These are phyloP conservation scores for Porites cylindrica DNA, from an alignment of 92 coral and sea anemone species.

Conservation along the genomic window DNA sequence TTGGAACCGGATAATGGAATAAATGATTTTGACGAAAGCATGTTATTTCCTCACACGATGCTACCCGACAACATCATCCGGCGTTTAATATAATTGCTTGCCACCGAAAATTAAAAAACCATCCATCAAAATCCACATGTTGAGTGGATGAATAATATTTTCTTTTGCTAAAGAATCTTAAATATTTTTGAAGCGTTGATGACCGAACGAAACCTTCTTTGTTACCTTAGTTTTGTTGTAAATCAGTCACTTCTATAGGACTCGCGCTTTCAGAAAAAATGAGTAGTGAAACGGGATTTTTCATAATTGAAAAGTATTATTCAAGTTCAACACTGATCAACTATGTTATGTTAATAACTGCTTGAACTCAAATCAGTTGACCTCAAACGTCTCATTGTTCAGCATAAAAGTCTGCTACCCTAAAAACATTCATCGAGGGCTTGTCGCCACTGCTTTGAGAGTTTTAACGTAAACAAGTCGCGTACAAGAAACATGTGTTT, in stretches of 20 bases:
- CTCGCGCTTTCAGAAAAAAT: neutral
- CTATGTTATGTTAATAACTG: neutral
- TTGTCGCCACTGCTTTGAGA: neutral
- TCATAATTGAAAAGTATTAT: no score
- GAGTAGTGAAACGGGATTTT: neutral
- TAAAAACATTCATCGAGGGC: neutral
- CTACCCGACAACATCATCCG: neutral
- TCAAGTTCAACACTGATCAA: neutral
- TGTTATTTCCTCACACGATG: neutral
- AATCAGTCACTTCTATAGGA: no score
- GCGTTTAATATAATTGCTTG: neutral
- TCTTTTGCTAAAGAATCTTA: slow-evolving; percentile 1
- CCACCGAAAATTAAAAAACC: slow-evolving; percentile 32
- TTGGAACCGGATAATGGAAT: neutral
- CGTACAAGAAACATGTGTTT: neutral
- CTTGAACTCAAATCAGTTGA: neutral
- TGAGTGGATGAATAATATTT: slow-evolving; percentile 5
- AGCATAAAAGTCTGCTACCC: neutral
- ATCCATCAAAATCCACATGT: slow-evolving; percentile 33
- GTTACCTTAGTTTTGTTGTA: neutral
- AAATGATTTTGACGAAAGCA: neutral
- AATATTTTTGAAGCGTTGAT: slow-evolving; percentile 21
- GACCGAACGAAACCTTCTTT: slow-evolving; percentile 7
- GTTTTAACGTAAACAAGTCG: neutral
- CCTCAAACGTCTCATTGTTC: neutral